Base-by-base conservation (phyloP, 2,113 vertebrate genomes). In the Odontesthes bonariensis region DNA sequence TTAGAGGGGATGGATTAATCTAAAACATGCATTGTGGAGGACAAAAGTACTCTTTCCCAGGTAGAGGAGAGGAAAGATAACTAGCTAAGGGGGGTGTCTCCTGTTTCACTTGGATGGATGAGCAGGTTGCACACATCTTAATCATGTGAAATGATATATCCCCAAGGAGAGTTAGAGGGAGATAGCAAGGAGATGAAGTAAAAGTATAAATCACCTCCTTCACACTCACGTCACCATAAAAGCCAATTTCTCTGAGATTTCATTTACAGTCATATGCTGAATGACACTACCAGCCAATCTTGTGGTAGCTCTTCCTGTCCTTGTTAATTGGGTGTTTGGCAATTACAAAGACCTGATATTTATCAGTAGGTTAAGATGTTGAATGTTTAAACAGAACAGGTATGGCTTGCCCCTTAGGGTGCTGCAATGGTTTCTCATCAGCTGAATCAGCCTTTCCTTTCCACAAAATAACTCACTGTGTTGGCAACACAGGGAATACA, bases 81-180 rank as follows among this genome's bases (percentile, higher is more conserved):
- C 70, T 57, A 75, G 71, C 27, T 64, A 13, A 6, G n/a, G 51
- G 70, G 73, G 68, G 63, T 55, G 57, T 77, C 73, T 88, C 57
- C 56, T 33, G 81, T 83, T 82, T 86, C 53, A 55, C 73, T 65
- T 64, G 69, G 44, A 64, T 78, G 58, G 76, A 77, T 49, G 77
- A 77, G 73, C 63, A 47, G 75, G 59, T 81, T 83, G 74, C 75
- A 78, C 77, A 87, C 75, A 75, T 90, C 87, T 89, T 86, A 86
- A 90, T 87, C 83, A 74, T 69, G 49, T 74, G 67, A 82, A 84
- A 90, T 75, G 77, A 83, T 83, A 79, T 80, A 79, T 88, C 83
- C 69, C 87, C 42, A 47, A 75, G 79, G 64, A 69, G 70, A 61
- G 76, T 70, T 54, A 27, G 49, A 54, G 63, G 19, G 8, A 74